Evolutionary conservation across 35 echinoderm and acorn worm genomes (phyloP).

Genomic region (Strongylocentrotus purpuratus): DNA sequence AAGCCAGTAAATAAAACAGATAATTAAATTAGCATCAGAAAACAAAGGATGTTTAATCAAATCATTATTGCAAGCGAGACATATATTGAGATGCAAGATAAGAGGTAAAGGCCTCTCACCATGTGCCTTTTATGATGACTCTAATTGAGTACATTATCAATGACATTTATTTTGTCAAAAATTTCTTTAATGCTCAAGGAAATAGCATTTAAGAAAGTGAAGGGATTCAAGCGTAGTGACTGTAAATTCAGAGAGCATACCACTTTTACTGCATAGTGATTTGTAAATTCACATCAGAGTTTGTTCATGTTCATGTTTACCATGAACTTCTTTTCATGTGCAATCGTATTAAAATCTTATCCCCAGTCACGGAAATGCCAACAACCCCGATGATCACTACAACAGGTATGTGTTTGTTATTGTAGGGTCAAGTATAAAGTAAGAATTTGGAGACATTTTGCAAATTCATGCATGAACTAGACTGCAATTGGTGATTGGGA

Average conservation of each 20-base stretch:
- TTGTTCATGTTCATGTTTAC: not conserved
- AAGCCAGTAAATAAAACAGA: too few species aligned
- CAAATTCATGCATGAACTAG: not conserved
- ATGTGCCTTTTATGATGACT: too few species aligned
- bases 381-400: constrained; percentile 23
- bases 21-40: too few species aligned
- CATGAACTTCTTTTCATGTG: not conserved
- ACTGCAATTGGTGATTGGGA: not conserved
- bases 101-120: too few species aligned
- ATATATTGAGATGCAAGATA: too few species aligned
- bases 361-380: not conserved
- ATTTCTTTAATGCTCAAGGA: not conserved
- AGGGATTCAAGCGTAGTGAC: too few species aligned
- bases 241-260: not conserved
- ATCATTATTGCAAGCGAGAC: too few species aligned
- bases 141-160: too few species aligned
- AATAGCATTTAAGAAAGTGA: not conserved
- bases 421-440: not conserved
- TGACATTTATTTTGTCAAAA: too few species aligned
- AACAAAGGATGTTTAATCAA: too few species aligned
- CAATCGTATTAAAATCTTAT: not conserved
- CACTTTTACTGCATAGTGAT: not conserved
- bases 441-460: not conserved
- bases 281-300: not conserved
- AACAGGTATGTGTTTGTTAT: not conserved